Evolutionary conservation across 2,888 invertebrate species (phyloP).

Genomic region (Tryphoninae sp.): DNA sequence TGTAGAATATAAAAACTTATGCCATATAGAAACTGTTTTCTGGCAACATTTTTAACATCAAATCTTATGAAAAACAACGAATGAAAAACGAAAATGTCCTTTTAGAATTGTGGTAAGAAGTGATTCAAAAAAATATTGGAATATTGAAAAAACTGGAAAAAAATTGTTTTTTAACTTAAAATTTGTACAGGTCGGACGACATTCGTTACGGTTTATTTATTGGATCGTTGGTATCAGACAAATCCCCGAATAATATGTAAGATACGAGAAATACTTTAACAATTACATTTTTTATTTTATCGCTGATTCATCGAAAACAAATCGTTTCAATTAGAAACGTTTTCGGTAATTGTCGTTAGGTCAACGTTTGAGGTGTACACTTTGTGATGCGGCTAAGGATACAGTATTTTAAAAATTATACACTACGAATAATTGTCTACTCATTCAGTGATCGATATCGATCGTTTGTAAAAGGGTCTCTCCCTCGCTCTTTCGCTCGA

Average conservation of each 20-base stretch:
- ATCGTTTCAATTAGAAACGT: slow-evolving; percentile 36
- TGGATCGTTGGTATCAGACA: no score
- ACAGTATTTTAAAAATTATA: slow-evolving; percentile 12
- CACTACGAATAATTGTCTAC: slow-evolving; percentile 4
- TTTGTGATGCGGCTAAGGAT: slow-evolving; percentile 17
- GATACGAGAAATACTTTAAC: background rate
- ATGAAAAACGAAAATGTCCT: no score
- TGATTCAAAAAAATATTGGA: no score
- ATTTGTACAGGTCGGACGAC: background rate
- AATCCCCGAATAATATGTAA: background rate
- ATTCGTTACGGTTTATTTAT: no score
- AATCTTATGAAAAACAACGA: no score
- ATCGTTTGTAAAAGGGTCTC: slow-evolving; percentile 27
- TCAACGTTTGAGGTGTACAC: slow-evolving; percentile 22
- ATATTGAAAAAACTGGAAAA: no score
- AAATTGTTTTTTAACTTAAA: background rate
- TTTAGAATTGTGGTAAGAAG: background rate
- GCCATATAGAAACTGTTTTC: background rate
- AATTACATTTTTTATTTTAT: slow-evolving; percentile 52
- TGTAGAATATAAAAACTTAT: no score
- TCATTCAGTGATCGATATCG: slow-evolving; percentile 19
- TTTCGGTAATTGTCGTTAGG: slow-evolving; percentile 24
- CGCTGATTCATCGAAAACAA: slow-evolving; percentile 52
- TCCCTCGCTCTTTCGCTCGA: slow-evolving; percentile 14
- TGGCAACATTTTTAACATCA: background rate